Conservation (phyloP, 2,888 invertebrate species). For the Machimus rusticus region DNA sequence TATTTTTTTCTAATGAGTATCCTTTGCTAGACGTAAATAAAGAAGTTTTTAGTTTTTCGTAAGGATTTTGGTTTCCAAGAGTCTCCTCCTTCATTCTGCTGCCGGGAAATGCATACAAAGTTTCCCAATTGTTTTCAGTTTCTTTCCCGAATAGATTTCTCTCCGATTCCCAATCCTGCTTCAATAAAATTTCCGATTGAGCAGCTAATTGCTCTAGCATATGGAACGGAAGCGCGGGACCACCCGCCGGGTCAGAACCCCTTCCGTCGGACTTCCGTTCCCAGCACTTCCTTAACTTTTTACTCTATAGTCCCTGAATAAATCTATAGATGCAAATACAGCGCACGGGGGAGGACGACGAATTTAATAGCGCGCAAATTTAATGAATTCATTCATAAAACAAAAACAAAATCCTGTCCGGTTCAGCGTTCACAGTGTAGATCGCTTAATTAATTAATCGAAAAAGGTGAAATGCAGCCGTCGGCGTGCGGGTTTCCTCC, state of each 20-base stretch:
- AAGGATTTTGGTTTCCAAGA: too few relatives aligned
- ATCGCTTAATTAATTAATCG: neutral
- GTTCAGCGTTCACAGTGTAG: neutral
- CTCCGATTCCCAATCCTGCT: too few relatives aligned
- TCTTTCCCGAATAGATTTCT: too few relatives aligned
- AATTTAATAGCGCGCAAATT: neutral
- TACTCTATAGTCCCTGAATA: too few relatives aligned
- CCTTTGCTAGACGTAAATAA: too few relatives aligned
- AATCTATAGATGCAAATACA: too few relatives aligned
- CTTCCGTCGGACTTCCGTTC: neutral
- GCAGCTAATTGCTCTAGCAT: too few relatives aligned
- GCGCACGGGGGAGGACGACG: neutral
- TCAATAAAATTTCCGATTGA: conserved; percentile 16
- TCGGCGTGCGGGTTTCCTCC: neutral
- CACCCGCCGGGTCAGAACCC: neutral
- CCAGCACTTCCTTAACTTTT: neutral
- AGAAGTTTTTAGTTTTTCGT: too few relatives aligned
- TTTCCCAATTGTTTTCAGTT: too few relatives aligned
- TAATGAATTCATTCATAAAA: neutral
- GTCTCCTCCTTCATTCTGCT: too few relatives aligned
- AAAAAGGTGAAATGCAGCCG: neutral
- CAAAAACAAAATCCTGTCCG: neutral
- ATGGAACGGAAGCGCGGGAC: neutral
- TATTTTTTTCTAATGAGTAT: too few relatives aligned
- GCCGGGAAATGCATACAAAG: too few relatives aligned